Conservation (phyloP, 2,797 vertebrate species). For the Gymnoscopelus braueri region DNA sequence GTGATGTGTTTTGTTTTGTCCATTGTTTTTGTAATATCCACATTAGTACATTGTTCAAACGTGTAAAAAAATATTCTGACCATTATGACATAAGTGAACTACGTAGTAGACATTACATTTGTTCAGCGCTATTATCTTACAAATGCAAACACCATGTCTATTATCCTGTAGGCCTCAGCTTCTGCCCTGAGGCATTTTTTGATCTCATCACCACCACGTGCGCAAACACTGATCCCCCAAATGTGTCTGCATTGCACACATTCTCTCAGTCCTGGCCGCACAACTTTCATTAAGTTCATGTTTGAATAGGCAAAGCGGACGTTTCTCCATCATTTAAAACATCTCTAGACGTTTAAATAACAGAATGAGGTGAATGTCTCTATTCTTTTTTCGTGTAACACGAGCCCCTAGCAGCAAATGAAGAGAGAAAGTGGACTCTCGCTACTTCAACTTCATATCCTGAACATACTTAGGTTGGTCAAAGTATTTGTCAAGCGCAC, state of each 20-base stretch:
- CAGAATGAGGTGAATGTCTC: constrained; percentile 56
- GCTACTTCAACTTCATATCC: constrained; percentile 56
- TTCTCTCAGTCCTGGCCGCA: constrained; percentile 48
- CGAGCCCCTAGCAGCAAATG: constrained; percentile 43
- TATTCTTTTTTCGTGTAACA: constrained; percentile 62
- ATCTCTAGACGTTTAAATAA: constrained; percentile 55
- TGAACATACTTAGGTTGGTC: constrained; percentile 53
- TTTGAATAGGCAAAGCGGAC: constrained; percentile 63
- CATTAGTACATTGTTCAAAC: background rate
- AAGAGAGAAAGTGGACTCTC: constrained; percentile 53
- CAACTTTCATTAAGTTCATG: constrained; percentile 67
- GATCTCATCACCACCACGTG: constrained; percentile 50
- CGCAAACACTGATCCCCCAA: constrained; percentile 57
- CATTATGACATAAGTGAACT: constrained; percentile 9
- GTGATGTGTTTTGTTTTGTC: too few relatives aligned
- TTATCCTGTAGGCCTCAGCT: constrained; percentile 36
- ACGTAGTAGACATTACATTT: background rate
- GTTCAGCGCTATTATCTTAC: background rate
- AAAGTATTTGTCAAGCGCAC: constrained; percentile 69
- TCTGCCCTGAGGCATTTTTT: constrained; percentile 41
- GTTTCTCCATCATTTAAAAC: constrained; percentile 52
- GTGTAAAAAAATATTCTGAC: background rate
- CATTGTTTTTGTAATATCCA: too few relatives aligned
- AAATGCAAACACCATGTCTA: constrained; percentile 28
- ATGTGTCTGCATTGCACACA: constrained; percentile 46